phyloP scores from a whole-genome alignment of 2,888 invertebrate genomes.

The Bellardia pandia region DNA sequence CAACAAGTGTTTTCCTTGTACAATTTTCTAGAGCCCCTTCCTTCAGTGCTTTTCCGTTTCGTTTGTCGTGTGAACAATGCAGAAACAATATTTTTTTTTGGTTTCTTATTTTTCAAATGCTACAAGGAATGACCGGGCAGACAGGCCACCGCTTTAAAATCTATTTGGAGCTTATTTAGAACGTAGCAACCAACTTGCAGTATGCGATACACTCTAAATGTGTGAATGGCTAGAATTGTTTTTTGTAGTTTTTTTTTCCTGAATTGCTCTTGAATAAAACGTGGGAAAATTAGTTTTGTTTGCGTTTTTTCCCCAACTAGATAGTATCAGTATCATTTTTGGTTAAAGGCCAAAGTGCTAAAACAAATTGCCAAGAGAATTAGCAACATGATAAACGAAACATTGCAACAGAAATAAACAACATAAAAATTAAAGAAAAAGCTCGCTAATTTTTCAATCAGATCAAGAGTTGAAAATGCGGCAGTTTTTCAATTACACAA shows the following conservation, averaged over 20 bases:
- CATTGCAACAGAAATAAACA: not conserved
- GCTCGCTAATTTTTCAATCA: not conserved
- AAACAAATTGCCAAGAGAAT: conserved; percentile 49
- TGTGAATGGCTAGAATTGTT: not conserved
- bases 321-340: not conserved
- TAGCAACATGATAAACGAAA: conserved; percentile 52
- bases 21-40: not conserved
- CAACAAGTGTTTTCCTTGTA: conserved; percentile 27
- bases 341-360: conserved; percentile 32
- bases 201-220: conserved; percentile 12
- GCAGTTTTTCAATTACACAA: conserved; percentile 16
- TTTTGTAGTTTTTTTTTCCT: not conserved
- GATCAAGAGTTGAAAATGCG: conserved; percentile 5
- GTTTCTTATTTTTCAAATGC: not conserved
- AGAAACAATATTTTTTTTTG: conserved; percentile 3
- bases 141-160: not conserved
- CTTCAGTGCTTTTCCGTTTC: not conserved
- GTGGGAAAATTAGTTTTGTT: conserved; percentile 48
- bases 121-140: conserved; percentile 32
- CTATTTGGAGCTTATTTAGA: conserved; percentile 16
- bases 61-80: conserved; percentile 18
- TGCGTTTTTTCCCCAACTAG: not conserved
- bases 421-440: not conserved
- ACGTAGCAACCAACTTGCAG: not conserved
- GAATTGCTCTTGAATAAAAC: conserved; percentile 14